phyloP scores from a whole-genome alignment of 2,113 vertebrate genomes.

The Nasalis larvatus region DNA sequence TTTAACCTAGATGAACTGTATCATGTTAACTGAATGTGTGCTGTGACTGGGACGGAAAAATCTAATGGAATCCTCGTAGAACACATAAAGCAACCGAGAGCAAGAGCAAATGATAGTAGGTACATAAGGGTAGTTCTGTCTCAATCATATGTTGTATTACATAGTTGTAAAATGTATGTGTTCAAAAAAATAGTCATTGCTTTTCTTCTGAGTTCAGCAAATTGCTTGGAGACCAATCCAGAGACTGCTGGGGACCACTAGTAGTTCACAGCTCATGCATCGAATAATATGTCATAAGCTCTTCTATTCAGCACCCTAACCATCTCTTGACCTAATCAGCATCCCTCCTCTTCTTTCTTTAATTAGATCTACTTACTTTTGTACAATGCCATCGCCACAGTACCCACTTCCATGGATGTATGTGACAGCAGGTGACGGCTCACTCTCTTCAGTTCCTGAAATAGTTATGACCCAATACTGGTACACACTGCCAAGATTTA shows the following conservation, averaged over 20 bases:
- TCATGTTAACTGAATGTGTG: neutral
- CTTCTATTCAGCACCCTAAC: neutral
- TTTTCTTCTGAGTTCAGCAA: neutral
- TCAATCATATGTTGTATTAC: neutral
- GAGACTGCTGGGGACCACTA: neutral
- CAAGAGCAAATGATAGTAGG: neutral
- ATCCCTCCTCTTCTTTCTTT: neutral
- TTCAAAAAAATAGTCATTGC: neutral
- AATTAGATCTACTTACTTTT: constrained; percentile 87
- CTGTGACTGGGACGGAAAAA: neutral
- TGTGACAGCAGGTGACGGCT: constrained; percentile 89
- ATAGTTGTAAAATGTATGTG: neutral
- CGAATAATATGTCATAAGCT: neutral
- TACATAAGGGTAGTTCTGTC: neutral
- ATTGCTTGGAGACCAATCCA: neutral
- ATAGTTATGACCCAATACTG: constrained; percentile 91
- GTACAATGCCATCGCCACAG: constrained; percentile 96
- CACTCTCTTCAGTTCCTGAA: constrained; percentile 89
- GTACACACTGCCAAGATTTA: constrained; percentile 85
- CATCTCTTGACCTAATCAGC: neutral
- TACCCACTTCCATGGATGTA: constrained; percentile 92
- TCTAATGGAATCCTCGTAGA: neutral
- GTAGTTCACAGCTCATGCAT: neutral
- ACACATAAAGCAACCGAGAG: neutral
- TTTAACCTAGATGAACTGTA: neutral